Conservation (phyloP, 2,113 vertebrate species). For the Chamaea fasciata region DNA sequence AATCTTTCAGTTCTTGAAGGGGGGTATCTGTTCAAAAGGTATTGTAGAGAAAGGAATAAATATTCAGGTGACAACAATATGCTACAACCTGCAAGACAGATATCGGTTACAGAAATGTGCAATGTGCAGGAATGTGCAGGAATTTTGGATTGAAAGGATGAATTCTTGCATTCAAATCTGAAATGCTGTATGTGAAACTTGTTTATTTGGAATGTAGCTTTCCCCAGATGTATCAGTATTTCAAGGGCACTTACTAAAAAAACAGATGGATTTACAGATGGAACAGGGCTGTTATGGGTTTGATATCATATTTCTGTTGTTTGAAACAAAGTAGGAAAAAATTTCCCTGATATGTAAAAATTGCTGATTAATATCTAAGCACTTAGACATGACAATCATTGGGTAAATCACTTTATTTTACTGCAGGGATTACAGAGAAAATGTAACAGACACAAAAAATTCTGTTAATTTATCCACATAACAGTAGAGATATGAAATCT, state of each 20-base stretch:
- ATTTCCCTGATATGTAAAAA: neutral
- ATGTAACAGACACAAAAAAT: neutral
- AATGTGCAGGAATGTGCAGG: neutral
- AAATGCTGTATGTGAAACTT: neutral
- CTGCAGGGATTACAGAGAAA: neutral
- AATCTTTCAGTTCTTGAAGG: neutral
- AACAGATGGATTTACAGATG: constrained; percentile 6
- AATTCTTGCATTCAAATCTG: neutral
- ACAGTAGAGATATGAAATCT: neutral
- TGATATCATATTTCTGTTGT: neutral
- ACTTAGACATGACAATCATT: neutral
- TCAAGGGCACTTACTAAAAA: neutral
- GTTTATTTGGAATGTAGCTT: neutral
- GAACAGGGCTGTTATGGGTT: neutral
- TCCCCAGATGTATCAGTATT: neutral
- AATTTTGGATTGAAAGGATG: neutral
- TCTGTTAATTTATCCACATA: neutral
- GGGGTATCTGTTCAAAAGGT: neutral
- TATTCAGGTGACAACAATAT: neutral
- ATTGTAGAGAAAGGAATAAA: neutral
- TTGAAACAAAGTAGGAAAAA: neutral
- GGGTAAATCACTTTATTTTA: neutral
- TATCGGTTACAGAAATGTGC: neutral
- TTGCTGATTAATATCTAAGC: neutral
- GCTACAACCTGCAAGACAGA: neutral